phyloP scores from a whole-genome alignment of 2,113 vertebrate genomes.

The Xiphias gladius region DNA sequence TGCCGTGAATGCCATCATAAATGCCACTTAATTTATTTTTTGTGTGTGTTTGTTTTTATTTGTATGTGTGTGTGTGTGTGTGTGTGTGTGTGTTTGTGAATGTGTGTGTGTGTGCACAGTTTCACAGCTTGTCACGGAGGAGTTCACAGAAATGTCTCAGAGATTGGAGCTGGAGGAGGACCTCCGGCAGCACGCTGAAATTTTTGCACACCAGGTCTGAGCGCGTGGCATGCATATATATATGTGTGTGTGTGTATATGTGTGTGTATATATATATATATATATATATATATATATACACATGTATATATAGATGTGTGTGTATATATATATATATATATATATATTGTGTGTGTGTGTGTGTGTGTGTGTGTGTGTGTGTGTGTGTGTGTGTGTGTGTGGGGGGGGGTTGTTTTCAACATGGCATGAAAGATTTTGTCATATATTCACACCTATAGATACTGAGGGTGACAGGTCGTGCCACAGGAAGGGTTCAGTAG shows the following conservation, averaged over 20 bases:
- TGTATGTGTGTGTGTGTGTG: slow-evolving; percentile 28
- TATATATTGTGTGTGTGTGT: slow-evolving; percentile 1
- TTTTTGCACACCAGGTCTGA: slow-evolving; percentile 86
- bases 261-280: too few relatives aligned
- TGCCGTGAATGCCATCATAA: neutral
- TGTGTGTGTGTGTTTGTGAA: slow-evolving; percentile 11
- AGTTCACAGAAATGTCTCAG: slow-evolving; percentile 84
- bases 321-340: slow-evolving; percentile 21
- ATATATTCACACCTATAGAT: slow-evolving; percentile 68
- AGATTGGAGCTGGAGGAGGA: slow-evolving; percentile 86
- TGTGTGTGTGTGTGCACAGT: slow-evolving; percentile 70
- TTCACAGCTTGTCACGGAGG: slow-evolving; percentile 84
- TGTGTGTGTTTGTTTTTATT: neutral
- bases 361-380: slow-evolving; percentile 30
- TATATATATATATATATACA: too few relatives aligned
- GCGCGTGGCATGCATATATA: neutral
- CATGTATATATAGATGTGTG: neutral
- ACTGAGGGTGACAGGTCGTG: slow-evolving; percentile 69
- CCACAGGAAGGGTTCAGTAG: slow-evolving; percentile 56
- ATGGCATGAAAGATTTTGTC: slow-evolving; percentile 64
- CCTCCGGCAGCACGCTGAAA: slow-evolving; percentile 84
- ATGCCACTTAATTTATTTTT: neutral
- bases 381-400: neutral
- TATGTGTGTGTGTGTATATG: slow-evolving; percentile 15
- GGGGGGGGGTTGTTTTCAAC: neutral